Conservation (phyloP, 2,797 vertebrate species). For the Monodelphis domestica region DNA sequence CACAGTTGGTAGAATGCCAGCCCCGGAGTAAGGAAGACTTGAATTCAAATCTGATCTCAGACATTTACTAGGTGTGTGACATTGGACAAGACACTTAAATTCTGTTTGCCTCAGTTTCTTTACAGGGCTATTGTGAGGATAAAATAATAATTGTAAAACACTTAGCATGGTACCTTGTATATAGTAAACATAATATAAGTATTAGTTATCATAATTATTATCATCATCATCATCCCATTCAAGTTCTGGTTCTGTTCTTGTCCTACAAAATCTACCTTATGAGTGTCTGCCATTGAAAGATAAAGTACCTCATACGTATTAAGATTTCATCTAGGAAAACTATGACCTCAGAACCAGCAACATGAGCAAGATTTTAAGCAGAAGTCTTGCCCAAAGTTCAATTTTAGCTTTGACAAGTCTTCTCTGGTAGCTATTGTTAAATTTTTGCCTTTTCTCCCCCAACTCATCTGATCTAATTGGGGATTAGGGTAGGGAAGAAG, state of each 20-base stretch:
- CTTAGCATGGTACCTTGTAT: neutral
- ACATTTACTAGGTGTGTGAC: no score
- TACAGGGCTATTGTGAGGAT: neutral
- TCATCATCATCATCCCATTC: no score
- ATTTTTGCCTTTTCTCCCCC: neutral
- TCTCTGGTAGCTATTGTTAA: neutral
- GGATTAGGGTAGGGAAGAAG: no score
- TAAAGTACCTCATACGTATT: neutral
- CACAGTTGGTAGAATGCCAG: neutral
- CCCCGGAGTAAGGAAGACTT: no score
- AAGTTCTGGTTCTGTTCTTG: neutral
- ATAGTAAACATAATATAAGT: neutral
- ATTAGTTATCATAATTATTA: neutral
- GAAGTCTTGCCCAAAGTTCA: neutral
- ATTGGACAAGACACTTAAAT: no score
- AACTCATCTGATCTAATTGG: neutral
- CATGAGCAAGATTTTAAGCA: neutral
- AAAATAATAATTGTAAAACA: neutral
- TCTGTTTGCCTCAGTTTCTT: neutral
- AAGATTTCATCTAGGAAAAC: neutral
- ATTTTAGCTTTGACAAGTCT: neutral
- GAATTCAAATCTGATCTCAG: no score
- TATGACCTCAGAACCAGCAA: neutral
- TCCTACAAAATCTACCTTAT: neutral
- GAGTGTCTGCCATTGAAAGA: neutral